Percentiles rank a stretch among this genome's conserved stretches.
phyloP scores from a whole-genome alignment of 2,888 invertebrate species.

The Gisinianus flammeolus region DNA sequence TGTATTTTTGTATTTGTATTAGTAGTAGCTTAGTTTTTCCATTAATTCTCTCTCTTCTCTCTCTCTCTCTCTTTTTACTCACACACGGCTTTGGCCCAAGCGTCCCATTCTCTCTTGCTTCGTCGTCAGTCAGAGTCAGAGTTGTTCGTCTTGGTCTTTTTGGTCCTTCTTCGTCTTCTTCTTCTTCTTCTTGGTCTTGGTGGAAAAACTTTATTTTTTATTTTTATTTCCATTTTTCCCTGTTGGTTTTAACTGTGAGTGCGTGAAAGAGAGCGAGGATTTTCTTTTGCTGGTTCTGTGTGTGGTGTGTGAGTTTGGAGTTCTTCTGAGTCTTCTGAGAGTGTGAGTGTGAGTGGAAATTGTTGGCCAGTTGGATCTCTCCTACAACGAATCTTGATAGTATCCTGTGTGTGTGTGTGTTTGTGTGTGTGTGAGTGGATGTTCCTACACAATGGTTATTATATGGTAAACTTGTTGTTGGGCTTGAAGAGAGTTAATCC shows the following conservation, averaged over 20 bases:
- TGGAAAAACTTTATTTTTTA: too few species aligned
- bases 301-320: not conserved
- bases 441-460: conserved; percentile 7
- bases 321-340: not conserved
- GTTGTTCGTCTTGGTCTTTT: not conserved
- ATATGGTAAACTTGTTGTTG: conserved; percentile 4
- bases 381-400: not conserved
- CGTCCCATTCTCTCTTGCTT: not conserved
- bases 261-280: not conserved
- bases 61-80: not conserved
- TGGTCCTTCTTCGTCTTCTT: not conserved
- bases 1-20: not conserved
- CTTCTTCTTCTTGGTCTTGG: not conserved
- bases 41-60: not conserved
- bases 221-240: too few species aligned
- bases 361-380: not conserved
- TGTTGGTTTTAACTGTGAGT: too few species aligned
- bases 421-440: not conserved
- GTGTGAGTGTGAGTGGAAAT: not conserved
- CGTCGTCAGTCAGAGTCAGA: too few species aligned
- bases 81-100: not conserved
- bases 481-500: not conserved
- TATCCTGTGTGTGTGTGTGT: not conserved
- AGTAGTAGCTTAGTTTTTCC: not conserved
- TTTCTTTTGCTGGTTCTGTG: not conserved